A percentile compares a stretch with the other conserved stretches of the same genome.
These are phyloP conservation scores for Catocala nupta DNA, from an alignment of 2,888 invertebrate genomes.

Conservation along the genomic window DNA sequence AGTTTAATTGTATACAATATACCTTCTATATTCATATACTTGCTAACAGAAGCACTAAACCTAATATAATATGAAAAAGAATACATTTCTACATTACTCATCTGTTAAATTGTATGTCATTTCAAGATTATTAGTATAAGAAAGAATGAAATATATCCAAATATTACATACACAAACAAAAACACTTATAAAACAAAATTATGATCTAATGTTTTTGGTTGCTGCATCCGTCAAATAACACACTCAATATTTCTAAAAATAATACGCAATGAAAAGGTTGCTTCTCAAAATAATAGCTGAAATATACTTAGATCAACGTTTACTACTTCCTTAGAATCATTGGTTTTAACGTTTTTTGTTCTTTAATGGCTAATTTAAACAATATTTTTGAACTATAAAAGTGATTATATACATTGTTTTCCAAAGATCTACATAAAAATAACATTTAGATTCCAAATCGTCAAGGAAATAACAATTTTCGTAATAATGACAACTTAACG, in stretches of 20 bases:
- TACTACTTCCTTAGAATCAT: background rate
- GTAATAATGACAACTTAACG: conserved; percentile 19
- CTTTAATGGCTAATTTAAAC: conserved; percentile 9
- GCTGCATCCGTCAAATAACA: too few species aligned
- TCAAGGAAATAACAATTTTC: conserved; percentile 19
- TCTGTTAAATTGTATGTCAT: too few species aligned
- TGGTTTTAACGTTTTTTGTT: background rate
- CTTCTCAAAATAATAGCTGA: background rate
- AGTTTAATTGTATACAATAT: too few species aligned
- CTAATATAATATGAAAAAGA: too few species aligned
- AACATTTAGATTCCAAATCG: conserved; percentile 18
- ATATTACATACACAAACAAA: too few species aligned
- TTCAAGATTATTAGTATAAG: too few species aligned
- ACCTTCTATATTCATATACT: too few species aligned
- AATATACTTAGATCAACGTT: background rate
- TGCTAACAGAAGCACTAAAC: too few species aligned
- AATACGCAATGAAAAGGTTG: background rate
- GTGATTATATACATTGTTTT: conserved; percentile 2
- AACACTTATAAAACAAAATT: too few species aligned
- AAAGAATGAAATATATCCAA: too few species aligned
- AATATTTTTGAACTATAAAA: conserved; percentile 13
- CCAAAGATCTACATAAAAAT: conserved; percentile 21
- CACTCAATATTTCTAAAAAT: background rate
- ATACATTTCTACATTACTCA: too few species aligned
- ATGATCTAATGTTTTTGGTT: too few species aligned